Evolutionary conservation across 2,113 vertebrate species (phyloP).

Genomic region (Corydoras maculifer): DNA sequence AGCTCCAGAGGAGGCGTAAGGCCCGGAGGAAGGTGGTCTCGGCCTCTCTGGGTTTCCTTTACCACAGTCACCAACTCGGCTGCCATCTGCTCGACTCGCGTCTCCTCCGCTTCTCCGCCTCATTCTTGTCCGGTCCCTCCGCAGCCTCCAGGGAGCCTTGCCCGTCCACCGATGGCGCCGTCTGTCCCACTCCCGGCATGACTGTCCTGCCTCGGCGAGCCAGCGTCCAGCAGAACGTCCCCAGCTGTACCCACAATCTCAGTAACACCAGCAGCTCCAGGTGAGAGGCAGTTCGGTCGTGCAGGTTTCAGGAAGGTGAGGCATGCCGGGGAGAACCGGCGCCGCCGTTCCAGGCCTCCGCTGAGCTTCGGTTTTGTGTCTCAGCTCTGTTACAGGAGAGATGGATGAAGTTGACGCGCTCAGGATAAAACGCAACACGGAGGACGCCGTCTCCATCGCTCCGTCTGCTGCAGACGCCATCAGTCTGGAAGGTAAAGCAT

Average conservation of each 20-base stretch:
- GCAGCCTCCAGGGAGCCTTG: conserved; percentile 71
- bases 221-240: conserved; percentile 59
- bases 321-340: too few species aligned
- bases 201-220: conserved; percentile 72
- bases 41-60: conserved; percentile 62
- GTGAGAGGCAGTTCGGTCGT: conserved; percentile 55
- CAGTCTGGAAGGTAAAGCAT: conserved; percentile 81
- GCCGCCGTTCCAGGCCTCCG: too few species aligned
- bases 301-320: too few species aligned
- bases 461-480: conserved; percentile 74
- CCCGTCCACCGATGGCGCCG: conserved; percentile 70
- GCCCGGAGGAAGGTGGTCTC: conserved; percentile 12
- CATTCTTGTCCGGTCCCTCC: conserved; percentile 64
- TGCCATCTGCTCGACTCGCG: conserved; percentile 65
- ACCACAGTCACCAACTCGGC: conserved; percentile 74
- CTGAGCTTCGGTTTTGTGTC: conserved; percentile 32
- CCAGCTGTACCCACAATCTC: conserved; percentile 47
- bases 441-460: conserved; percentile 75
- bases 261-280: conserved; percentile 65
- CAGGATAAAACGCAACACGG: conserved; percentile 70
- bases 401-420: conserved; percentile 87
- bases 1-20: not conserved
- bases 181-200: conserved; percentile 75
- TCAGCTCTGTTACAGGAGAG: conserved; percentile 77
- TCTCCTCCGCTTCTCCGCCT: conserved; percentile 55